phyloP scores from a whole-genome alignment of 1,140 invertebrate species.

The Drosophila oshimai region DNA sequence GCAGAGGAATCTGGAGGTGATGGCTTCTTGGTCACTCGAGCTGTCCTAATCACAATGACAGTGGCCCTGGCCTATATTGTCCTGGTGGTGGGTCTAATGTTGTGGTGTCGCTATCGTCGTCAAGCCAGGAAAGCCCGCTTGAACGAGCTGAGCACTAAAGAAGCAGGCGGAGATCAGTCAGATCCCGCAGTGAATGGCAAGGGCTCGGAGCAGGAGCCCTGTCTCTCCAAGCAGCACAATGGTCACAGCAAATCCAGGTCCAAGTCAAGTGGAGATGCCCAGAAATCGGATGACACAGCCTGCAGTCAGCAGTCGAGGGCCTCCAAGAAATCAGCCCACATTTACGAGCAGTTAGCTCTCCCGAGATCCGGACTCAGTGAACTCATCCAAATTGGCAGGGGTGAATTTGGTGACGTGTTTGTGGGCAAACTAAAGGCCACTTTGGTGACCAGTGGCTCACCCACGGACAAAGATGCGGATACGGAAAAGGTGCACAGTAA shows the following conservation, averaged over 20 bases:
- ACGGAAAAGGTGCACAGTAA: conserved; percentile 76
- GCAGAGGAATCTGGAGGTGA: conserved; percentile 83
- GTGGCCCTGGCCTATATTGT: conserved; percentile 95
- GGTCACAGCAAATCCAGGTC: conserved; percentile 82
- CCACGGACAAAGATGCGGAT: conserved; percentile 64
- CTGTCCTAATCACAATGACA: conserved; percentile 94
- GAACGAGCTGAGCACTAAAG: conserved; percentile 63
- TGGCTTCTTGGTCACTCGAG: conserved; percentile 90
- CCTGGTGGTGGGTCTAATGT: conserved; percentile 94
- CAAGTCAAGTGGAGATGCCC: conserved; percentile 84
- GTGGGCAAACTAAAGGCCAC: conserved; percentile 84
- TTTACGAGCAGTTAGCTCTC: conserved; percentile 90
- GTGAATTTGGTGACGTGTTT: conserved; percentile 95
- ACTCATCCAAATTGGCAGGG: conserved; percentile 91
- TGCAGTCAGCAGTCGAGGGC: conserved; percentile 89
- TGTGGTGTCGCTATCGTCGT: conserved; percentile 93
- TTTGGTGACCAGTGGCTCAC: conserved; percentile 60
- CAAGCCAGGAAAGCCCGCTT: conserved; percentile 75
- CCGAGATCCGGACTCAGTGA: conserved; percentile 90
- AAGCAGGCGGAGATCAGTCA: conserved; percentile 65
- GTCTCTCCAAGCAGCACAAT: conserved; percentile 80
- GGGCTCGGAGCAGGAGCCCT: conserved; percentile 73
- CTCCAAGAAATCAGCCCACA: conserved; percentile 86
- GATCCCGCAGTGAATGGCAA: conserved; percentile 75
- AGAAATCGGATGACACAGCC: conserved; percentile 91